phyloP scores from a whole-genome alignment of 1,140 invertebrate genomes.

The Bombyx mori region ASM3026992v2 NC_085133.1:6839001-6839500 shows the following conservation, averaged over 20 bases:
- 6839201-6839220: constrained; percentile 60
- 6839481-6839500: constrained; percentile 58
- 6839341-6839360: constrained; percentile 68
- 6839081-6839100: constrained; percentile 1
- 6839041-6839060: too few relatives aligned
- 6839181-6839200: constrained; percentile 59
- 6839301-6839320: constrained; percentile 59
- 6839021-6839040: too few relatives aligned
- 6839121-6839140: constrained; percentile 7
- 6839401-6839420: constrained; percentile 62
- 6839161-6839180: constrained; percentile 59
- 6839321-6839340: constrained; percentile 49
- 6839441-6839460: constrained; percentile 50
- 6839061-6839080: too few relatives aligned
- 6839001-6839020: too few relatives aligned
- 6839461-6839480: constrained; percentile 32
- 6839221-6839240: constrained; percentile 46
- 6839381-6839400: constrained; percentile 64
- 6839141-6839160: constrained; percentile 25
- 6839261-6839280: constrained; percentile 51
- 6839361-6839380: constrained; percentile 64
- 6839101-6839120: constrained; percentile 19
- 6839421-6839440: constrained; percentile 51
- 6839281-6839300: constrained; percentile 69
- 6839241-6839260: constrained; percentile 59